phyloP scores from a whole-genome alignment of 2,113 vertebrate genomes.

The Ceyx margarethae region DNA sequence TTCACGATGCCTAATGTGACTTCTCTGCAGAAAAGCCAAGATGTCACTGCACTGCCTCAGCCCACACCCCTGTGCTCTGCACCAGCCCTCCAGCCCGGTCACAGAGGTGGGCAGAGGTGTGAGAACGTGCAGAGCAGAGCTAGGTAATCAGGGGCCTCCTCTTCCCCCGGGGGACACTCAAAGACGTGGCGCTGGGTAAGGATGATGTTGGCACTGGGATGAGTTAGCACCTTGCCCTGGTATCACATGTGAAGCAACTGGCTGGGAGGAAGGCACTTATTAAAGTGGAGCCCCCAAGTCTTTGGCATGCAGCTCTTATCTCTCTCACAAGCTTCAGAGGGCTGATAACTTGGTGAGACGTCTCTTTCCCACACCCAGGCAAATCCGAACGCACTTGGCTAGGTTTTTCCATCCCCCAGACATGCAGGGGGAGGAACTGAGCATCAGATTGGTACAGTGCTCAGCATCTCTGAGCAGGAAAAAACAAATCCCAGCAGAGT shows the following conservation, averaged over 20 bases:
- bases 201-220: neutral
- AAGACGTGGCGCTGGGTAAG: neutral
- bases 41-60: neutral
- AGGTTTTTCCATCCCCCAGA: neutral
- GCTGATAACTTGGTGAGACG: neutral
- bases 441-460: neutral
- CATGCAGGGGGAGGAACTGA: neutral
- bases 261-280: neutral
- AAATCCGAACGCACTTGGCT: neutral
- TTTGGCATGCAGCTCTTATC: constrained; percentile 38
- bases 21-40: neutral
- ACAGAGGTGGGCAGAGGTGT: neutral
- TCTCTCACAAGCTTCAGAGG: neutral
- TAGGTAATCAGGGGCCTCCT: neutral
- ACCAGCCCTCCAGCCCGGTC: neutral
- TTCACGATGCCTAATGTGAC: neutral
- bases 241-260: neutral
- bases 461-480: neutral
- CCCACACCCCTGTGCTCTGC: neutral
- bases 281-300: neutral
- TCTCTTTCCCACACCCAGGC: neutral
- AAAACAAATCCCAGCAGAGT: neutral
- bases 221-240: neutral
- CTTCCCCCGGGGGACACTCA: neutral
- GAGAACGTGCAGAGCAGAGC: neutral